phyloP scores from a whole-genome alignment of 2,797 vertebrate genomes.

The Tauraco hartlaubi region DNA sequence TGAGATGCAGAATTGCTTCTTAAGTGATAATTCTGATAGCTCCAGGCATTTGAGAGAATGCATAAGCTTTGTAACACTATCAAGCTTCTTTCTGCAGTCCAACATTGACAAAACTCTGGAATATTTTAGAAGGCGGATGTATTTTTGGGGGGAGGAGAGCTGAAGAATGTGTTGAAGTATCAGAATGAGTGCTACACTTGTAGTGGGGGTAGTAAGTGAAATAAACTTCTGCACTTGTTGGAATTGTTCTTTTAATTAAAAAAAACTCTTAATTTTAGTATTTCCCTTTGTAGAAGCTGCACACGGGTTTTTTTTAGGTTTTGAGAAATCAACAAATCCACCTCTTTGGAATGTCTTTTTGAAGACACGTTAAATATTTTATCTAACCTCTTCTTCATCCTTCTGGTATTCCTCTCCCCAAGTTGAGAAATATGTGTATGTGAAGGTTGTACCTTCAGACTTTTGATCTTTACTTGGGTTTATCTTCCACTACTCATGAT shows the following conservation, averaged over 20 bases:
- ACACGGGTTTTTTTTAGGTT: neutral
- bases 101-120: constrained; percentile 36
- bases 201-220: neutral
- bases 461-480: neutral
- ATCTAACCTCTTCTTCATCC: neutral
- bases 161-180: neutral
- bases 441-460: neutral
- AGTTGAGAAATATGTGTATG: neutral
- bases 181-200: neutral
- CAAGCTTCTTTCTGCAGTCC: constrained; percentile 69
- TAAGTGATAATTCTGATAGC: constrained; percentile 23
- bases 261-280: neutral
- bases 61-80: constrained; percentile 40
- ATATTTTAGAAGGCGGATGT: neutral
- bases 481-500: neutral
- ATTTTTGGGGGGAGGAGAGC: neutral
- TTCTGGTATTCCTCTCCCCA: neutral
- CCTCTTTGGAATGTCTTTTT: neutral
- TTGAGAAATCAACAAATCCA: neutral
- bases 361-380: neutral
- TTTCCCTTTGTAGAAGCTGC: neutral
- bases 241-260: neutral
- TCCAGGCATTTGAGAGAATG: constrained; percentile 44
- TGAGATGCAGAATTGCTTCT: constrained; percentile 69
- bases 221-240: neutral